These are phyloP conservation scores for Diuraphis noxia DNA, from an alignment of 1,140 invertebrate genomes.

Conservation along the genomic window DNA sequence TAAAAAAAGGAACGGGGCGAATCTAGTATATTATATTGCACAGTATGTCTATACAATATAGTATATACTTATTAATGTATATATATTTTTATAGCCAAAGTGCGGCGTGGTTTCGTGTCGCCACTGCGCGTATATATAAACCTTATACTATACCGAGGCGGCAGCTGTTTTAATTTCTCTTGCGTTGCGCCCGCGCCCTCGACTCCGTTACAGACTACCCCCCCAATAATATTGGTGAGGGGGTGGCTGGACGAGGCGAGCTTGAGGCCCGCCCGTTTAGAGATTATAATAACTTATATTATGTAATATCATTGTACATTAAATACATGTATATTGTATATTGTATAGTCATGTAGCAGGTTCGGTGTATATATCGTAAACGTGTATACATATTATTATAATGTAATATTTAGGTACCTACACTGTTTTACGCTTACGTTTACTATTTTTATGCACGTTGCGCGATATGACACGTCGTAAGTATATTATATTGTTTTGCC, in stretches of 20 bases:
- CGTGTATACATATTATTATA: not conserved
- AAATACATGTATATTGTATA: not conserved
- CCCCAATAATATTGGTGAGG: not conserved
- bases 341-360: too few species aligned
- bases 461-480: not conserved
- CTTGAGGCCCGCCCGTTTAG: not conserved
- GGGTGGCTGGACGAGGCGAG: not conserved
- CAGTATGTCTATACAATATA: not conserved
- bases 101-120: not conserved
- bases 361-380: not conserved
- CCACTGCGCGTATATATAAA: not conserved
- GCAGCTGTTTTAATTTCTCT: not conserved
- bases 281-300: not conserved
- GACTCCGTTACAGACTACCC: not conserved
- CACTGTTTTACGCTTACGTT: not conserved
- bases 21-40: not conserved
- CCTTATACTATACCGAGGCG: not conserved
- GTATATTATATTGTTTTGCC: not conserved
- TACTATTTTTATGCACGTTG: not conserved
- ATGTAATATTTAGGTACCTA: not conserved
- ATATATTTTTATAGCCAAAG: not conserved
- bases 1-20: not conserved
- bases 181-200: not conserved
- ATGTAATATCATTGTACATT: not conserved
- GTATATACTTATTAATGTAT: not conserved